These are phyloP conservation scores for Drosophila mulleri DNA, from an alignment of 2,888 invertebrate species.

Conservation along the genomic window DNA sequence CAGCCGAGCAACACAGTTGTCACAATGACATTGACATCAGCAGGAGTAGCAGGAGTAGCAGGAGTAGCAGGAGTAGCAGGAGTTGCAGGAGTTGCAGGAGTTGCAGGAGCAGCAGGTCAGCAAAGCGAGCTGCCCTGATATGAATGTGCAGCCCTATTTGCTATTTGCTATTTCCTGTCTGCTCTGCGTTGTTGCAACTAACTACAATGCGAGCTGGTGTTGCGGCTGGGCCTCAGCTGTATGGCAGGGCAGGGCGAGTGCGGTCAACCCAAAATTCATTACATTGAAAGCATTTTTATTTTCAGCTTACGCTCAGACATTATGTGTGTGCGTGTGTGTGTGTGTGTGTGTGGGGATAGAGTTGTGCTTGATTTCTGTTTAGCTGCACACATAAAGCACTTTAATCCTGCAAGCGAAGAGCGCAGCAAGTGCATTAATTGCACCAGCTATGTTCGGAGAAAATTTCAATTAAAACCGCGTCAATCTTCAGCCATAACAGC, in stretches of 20 bases:
- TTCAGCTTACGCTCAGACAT: conserved; percentile 31
- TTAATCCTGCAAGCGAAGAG: conserved; percentile 16
- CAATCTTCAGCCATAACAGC: conserved; percentile 30
- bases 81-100: conserved; percentile 30
- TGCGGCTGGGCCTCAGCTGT: not conserved
- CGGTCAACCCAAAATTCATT: conserved; percentile 61
- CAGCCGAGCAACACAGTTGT: conserved; percentile 42
- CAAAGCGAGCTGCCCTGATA: conserved; percentile 40
- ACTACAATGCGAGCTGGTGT: conserved; percentile 20
- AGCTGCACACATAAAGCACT: conserved; percentile 10
- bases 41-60: conserved; percentile 32
- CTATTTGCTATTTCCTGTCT: conserved; percentile 5
- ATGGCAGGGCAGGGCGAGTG: conserved; percentile 7
- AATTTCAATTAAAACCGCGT: conserved; percentile 49
- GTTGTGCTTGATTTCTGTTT: conserved; percentile 23
- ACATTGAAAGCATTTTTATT: conserved; percentile 74
- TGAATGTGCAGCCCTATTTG: conserved; percentile 57
- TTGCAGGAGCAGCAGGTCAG: conserved; percentile 48
- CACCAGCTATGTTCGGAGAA: not conserved
- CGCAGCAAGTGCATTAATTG: conserved; percentile 16
- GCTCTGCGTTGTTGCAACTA: conserved; percentile 22
- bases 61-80: conserved; percentile 30
- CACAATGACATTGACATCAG: conserved; percentile 61
- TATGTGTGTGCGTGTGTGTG: conserved; percentile 10
- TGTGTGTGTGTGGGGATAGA: conserved; percentile 4